Base-by-base conservation (phyloP, 2,888 invertebrate genomes). In the Epinotia demarniana region DNA sequence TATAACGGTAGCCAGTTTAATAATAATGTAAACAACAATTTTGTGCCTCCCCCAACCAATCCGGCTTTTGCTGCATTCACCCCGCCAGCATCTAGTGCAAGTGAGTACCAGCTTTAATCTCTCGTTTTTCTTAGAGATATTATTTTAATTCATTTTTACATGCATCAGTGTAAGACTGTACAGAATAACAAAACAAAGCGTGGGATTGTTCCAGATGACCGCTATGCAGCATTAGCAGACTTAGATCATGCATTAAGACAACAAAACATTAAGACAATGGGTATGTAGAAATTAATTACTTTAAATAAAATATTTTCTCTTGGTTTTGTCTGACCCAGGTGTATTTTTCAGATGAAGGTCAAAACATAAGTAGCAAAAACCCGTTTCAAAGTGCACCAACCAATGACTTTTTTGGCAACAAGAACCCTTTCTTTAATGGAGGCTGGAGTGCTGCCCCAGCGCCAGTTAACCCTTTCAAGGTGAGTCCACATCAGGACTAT, bases 151-250 rank as follows among this genome's bases (percentile, higher is more conserved):
- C 19, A 1, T 6, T n/a, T 61, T 33, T n/a, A 16, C 16, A 6
- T 12, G 5, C 5, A 39, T 33, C 33, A n/a, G n/a, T n/a, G n/a
- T n/a, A n/a, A n/a, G n/a, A 16, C 16, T 49, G 2, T 8, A 53
- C n/a, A 53, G 53, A n/a, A 53, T n/a, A 53, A 53, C n/a, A 53
- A n/a, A 16, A 53, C 0, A 27, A 39, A 8, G 8, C n/a, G 39
- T 61, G 53, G 46, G 55, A 53, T 49, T 58, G 68, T 83, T 74
- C 73, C 96, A 85, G 97, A 97, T 94, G 99, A 99, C 93, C 97
- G 98, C 81, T 99, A 99, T 93, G 99, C 99, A 80, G 99, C 99
- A 69, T 95, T 99, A 77, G 98, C 99, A 91, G 99, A 99, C 93
- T 95, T 99, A 84, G 99, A 99, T 89, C 95, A 96, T 87, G 96